Percentiles rank a stretch among this genome's conserved stretches.
These are phyloP conservation scores for Tetraneura akinire DNA, from an alignment of 1,140 invertebrate genomes.

Conservation along the genomic window DNA sequence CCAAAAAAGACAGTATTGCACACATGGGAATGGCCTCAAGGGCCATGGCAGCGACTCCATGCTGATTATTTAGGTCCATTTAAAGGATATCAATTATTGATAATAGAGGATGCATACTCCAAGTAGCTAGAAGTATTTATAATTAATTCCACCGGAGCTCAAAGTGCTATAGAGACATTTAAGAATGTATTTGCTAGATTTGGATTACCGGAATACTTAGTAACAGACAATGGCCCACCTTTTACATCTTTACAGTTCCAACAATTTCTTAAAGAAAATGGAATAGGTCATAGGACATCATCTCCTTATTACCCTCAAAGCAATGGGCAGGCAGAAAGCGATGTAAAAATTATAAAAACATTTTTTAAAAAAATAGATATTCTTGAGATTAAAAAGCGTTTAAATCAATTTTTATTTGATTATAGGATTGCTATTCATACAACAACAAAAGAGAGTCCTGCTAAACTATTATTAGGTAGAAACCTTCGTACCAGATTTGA, in stretches of 20 bases:
- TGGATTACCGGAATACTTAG: conserved; percentile 54
- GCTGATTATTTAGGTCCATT: no score
- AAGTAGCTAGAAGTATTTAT: conserved; percentile 56
- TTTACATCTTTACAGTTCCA: conserved; percentile 55
- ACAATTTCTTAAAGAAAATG: conserved; percentile 54
- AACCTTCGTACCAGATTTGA: no score
- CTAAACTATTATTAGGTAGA: conserved; percentile 12
- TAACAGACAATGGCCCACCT: conserved; percentile 56
- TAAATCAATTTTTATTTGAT: neutral
- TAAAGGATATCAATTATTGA: no score
- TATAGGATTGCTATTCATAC: neutral
- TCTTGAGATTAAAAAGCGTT: neutral
- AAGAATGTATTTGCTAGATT: conserved; percentile 53
- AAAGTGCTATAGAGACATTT: conserved; percentile 47
- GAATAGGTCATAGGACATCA: conserved; percentile 54
- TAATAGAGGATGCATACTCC: conserved; percentile 58
- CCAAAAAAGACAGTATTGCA: no score
- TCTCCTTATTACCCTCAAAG: conserved; percentile 56
- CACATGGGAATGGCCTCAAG: no score
- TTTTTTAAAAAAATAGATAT: conserved; percentile 52
- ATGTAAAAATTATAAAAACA: conserved; percentile 59
- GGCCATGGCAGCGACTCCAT: no score
- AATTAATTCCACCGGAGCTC: neutral
- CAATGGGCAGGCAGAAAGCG: conserved; percentile 57
- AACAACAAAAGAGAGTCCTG: conserved; percentile 38